phyloP scores from a whole-genome alignment of 2,888 invertebrate species.

The Formica aserva region DNA sequence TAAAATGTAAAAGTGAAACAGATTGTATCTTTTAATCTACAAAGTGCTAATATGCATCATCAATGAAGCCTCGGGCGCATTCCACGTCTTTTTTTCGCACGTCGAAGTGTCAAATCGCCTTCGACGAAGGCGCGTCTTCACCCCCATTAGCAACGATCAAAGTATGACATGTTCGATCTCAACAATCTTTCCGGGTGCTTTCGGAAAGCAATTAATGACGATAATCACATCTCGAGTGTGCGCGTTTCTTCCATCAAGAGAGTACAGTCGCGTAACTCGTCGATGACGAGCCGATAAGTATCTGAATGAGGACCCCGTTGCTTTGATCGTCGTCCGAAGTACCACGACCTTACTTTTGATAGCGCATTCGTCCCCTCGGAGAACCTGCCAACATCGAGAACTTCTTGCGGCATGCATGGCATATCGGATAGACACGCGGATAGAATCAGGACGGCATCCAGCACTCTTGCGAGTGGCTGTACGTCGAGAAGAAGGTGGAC shows the following conservation, averaged over 20 bases:
- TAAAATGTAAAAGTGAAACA: neutral
- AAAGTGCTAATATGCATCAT: conserved; percentile 32
- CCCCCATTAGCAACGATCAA: conserved; percentile 41
- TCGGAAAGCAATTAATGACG: conserved; percentile 44
- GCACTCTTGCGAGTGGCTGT: conserved; percentile 83
- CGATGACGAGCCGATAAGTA: conserved; percentile 15
- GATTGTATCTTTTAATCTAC: neutral
- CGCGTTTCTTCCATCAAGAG: conserved; percentile 17
- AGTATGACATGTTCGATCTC: conserved; percentile 46
- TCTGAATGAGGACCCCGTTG: neutral
- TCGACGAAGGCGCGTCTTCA: conserved; percentile 18
- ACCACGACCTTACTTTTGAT: neutral
- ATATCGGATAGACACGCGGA: neutral
- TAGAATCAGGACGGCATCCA: conserved; percentile 51
- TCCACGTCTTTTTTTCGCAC: conserved; percentile 27
- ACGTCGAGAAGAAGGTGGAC: conserved; percentile 84
- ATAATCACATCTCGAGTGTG: conserved; percentile 35
- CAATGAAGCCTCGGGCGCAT: conserved; percentile 30
- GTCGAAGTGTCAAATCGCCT: conserved; percentile 6
- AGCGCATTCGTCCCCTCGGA: neutral
- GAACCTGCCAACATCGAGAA: neutral
- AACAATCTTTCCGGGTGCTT: conserved; percentile 35
- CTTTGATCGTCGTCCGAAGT: neutral
- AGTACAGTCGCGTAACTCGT: conserved; percentile 38
- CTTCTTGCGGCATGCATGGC: neutral